These are phyloP conservation scores for Natator depressus DNA, from an alignment of 2,113 vertebrate genomes.

Conservation along the genomic window DNA sequence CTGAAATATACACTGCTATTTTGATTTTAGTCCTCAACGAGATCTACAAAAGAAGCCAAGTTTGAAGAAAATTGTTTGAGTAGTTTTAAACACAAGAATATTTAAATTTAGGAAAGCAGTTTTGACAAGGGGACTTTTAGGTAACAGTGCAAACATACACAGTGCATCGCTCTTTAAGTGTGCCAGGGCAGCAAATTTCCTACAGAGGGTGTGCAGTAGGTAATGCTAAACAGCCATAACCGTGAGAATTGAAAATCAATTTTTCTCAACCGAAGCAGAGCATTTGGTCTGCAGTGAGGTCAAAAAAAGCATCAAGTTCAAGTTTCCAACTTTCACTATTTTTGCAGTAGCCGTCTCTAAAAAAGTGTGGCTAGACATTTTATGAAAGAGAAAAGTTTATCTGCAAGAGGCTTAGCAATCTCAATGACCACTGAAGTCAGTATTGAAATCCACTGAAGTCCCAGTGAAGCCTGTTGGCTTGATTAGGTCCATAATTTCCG, in stretches of 20 bases:
- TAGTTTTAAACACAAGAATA: not conserved
- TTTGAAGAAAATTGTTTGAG: conserved; percentile 40
- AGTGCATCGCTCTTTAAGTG: not conserved
- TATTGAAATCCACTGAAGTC: not conserved
- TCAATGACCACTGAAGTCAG: not conserved
- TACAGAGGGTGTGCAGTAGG: not conserved
- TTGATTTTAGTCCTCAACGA: conserved; percentile 33
- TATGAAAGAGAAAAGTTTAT: not conserved
- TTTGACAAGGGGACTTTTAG: conserved; percentile 55
- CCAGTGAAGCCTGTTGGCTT: not conserved
- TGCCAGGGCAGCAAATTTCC: not conserved
- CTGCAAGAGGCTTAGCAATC: not conserved
- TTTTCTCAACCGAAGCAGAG: not conserved
- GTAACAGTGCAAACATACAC: conserved; percentile 43
- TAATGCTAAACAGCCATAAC: conserved; percentile 5
- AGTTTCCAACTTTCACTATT: not conserved
- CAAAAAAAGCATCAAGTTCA: not conserved
- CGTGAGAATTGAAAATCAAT: not conserved
- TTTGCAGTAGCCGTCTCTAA: not conserved
- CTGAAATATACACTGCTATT: not conserved
- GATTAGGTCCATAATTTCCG: not conserved
- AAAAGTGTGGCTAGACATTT: not conserved
- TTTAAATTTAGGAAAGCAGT: conserved; percentile 4
- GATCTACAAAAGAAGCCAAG: conserved; percentile 25
- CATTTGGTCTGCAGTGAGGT: not conserved